These are phyloP conservation scores for Zoanthus gigantus DNA, from an alignment of 92 coral and sea anemone species.

Conservation along the genomic window DNA sequence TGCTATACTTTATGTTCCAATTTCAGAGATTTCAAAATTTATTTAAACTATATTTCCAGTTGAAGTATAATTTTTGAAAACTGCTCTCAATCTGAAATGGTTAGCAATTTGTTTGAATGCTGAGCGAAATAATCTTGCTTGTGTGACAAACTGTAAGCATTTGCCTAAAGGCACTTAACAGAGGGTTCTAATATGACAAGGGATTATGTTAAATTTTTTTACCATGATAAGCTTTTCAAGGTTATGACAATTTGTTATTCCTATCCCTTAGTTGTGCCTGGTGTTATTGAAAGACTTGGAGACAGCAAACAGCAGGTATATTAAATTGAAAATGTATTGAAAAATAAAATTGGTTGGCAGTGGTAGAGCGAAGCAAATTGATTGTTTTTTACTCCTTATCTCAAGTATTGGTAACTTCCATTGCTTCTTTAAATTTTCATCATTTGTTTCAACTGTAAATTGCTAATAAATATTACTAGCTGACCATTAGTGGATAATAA, in stretches of 20 bases:
- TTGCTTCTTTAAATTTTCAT: no score
- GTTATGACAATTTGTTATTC: slow-evolving; percentile 10
- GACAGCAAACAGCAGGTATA: slow-evolving; percentile 96
- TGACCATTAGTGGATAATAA: no score
- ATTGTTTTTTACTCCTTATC: neutral
- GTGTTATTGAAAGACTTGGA: slow-evolving; percentile 92
- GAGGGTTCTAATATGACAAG: neutral
- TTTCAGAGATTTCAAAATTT: neutral
- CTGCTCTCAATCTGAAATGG: neutral
- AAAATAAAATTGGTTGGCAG: no score
- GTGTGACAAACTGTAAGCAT: neutral
- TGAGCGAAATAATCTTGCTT: slow-evolving; percentile 2
- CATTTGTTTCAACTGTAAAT: no score
- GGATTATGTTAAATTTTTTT: slow-evolving; percentile 8
- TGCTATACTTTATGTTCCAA: neutral
- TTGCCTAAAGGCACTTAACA: slow-evolving; percentile 19
- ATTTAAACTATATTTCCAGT: neutral
- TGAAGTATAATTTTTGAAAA: neutral
- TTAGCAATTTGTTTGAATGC: slow-evolving; percentile 1
- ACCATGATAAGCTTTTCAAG: slow-evolving; percentile 10
- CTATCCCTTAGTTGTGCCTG: slow-evolving; percentile 83
- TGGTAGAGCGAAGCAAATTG: neutral
- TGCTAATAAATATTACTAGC: no score
- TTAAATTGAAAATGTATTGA: no score
- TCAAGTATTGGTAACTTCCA: no score